Conservation (phyloP, 2,888 invertebrate genomes). For the Notocelia uddmanniana region DNA sequence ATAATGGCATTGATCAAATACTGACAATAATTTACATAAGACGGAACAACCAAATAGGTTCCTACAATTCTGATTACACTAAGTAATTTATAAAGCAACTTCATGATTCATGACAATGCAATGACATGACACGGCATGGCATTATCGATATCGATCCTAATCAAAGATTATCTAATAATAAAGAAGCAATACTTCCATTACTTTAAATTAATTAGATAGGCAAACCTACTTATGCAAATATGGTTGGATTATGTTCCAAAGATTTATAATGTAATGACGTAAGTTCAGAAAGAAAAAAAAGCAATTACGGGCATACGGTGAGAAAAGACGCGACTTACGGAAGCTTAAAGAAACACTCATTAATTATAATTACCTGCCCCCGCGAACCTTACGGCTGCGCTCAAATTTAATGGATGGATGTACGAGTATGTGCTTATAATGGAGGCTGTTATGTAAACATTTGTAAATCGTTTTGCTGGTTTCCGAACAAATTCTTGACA, state of each 20-base stretch:
- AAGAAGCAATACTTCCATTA: not conserved
- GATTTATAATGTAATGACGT: not conserved
- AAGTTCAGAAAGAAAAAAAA: conserved; percentile 10
- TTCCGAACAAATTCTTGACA: conserved; percentile 16
- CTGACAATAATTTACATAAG: not conserved
- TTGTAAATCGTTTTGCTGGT: not conserved
- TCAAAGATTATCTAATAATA: not conserved
- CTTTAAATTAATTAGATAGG: not conserved
- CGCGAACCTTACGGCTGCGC: not conserved
- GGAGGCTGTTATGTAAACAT: not conserved
- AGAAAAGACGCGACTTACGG: conserved; percentile 20
- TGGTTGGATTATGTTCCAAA: not conserved
- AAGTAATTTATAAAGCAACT: too few relatives aligned
- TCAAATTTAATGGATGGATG: not conserved
- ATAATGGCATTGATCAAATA: not conserved
- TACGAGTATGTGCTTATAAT: not conserved
- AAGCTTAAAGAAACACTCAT: conserved; percentile 16
- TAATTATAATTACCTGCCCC: conserved; percentile 20
- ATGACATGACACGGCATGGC: too few relatives aligned
- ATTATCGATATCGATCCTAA: not conserved
- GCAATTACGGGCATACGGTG: conserved; percentile 25
- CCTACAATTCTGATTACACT: not conserved
- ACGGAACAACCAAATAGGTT: not conserved
- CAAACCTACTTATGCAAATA: not conserved
- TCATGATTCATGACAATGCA: too few relatives aligned